phyloP scores from a whole-genome alignment of 2,113 vertebrate species.

The Oceanodroma tethys region DNA sequence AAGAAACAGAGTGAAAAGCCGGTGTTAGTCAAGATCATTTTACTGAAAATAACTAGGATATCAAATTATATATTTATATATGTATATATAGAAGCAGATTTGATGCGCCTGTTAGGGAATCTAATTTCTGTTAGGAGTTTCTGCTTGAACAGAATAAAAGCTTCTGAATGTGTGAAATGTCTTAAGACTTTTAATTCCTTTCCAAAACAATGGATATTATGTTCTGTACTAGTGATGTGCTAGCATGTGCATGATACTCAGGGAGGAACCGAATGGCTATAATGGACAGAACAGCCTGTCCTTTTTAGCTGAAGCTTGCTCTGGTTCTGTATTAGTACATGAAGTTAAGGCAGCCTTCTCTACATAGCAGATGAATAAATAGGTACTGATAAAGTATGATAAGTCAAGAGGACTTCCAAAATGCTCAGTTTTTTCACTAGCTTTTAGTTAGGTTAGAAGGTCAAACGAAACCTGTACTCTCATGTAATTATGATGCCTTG shows the following conservation, averaged over 20 bases:
- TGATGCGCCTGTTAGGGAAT: not conserved
- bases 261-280: not conserved
- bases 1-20: conserved; percentile 25
- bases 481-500: not conserved
- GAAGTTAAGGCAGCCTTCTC: not conserved
- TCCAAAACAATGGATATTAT: not conserved
- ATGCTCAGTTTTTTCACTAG: not conserved
- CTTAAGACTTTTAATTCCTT: not conserved
- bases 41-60: not conserved
- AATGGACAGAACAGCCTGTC: conserved; percentile 25
- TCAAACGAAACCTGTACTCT: not conserved
- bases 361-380: not conserved
- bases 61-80: not conserved
- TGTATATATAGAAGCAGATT: not conserved
- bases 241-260: not conserved
- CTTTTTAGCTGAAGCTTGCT: not conserved
- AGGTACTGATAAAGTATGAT: not conserved
- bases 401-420: not conserved
- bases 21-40: not conserved
- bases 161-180: not conserved
- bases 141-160: not conserved
- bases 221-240: not conserved
- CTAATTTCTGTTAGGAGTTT: not conserved
- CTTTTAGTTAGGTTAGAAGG: not conserved
- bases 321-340: not conserved